These are phyloP conservation scores for Pterophyllum scalare DNA, from an alignment of 2,113 vertebrate genomes.

Conservation along the genomic window DNA sequence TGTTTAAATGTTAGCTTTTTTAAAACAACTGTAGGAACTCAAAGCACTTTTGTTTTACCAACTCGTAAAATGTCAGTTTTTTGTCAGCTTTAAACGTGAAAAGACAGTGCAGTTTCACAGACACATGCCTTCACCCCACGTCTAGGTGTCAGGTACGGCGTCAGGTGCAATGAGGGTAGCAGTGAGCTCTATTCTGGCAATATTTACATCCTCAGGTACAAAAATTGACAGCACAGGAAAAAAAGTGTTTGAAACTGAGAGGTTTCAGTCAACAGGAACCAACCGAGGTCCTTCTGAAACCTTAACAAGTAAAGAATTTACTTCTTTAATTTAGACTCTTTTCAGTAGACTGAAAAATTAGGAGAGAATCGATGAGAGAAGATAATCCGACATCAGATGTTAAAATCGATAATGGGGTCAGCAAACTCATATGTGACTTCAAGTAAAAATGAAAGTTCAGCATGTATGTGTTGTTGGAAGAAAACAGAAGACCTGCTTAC, in stretches of 20 bases:
- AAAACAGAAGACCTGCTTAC: not conserved
- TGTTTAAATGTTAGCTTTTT: not conserved
- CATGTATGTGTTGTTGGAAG: not conserved
- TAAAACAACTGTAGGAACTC: not conserved
- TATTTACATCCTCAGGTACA: constrained; percentile 85
- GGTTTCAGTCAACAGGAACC: constrained; percentile 9
- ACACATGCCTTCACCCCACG: too few species aligned
- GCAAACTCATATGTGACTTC: constrained; percentile 3
- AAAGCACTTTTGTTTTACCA: not conserved
- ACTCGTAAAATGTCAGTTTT: not conserved
- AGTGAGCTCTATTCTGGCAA: constrained; percentile 78
- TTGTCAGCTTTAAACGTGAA: not conserved
- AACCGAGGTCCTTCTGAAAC: not conserved
- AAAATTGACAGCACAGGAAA: constrained; percentile 79
- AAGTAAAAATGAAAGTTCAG: not conserved
- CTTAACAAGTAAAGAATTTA: not conserved
- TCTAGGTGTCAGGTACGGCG: constrained; percentile 1
- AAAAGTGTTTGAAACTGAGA: not conserved
- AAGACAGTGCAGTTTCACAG: not conserved
- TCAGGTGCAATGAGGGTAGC: constrained; percentile 55
- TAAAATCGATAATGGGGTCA: constrained; percentile 2
- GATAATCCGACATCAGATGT: not conserved
- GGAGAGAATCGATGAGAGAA: not conserved
- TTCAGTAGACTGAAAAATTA: not conserved
- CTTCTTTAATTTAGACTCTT: not conserved